Evolutionary conservation across 2,888 invertebrate genomes (phyloP).

Genomic region (Myathropa florea): DNA sequence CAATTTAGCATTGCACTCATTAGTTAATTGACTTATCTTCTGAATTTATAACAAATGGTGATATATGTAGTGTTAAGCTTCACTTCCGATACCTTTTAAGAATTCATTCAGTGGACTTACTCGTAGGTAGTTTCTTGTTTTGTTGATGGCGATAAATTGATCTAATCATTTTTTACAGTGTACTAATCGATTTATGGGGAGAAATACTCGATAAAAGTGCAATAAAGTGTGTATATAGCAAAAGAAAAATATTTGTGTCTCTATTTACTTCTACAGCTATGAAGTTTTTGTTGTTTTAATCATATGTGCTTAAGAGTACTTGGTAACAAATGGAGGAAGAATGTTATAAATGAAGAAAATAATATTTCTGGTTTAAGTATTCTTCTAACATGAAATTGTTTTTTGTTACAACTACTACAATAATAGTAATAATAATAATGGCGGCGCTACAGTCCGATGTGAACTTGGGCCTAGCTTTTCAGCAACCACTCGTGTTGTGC

Average conservation of each 20-base stretch:
- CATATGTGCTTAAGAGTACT: too few species aligned
- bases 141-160: neutral
- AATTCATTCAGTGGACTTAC: neutral
- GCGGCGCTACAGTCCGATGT: too few species aligned
- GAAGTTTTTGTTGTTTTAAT: neutral
- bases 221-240: neutral
- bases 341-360: too few species aligned
- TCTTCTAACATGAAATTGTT: too few species aligned
- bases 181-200: neutral
- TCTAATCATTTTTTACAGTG: neutral
- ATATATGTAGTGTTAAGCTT: neutral
- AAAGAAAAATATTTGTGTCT: neutral
- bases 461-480: too few species aligned
- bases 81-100: neutral
- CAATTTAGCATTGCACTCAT: neutral
- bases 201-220: neutral
- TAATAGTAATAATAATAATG: too few species aligned
- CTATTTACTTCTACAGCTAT: neutral
- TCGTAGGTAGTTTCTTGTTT: too few species aligned
- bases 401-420: too few species aligned
- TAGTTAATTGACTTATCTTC: neutral
- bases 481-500: too few species aligned
- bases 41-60: neutral
- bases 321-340: too few species aligned
- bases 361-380: too few species aligned